A percentile compares a stretch with the other conserved stretches of the same genome.
Conservation (phyloP, 30 jellyfish, hydroid and myxozoan species). For the Cassiopea andromeda region DNA sequence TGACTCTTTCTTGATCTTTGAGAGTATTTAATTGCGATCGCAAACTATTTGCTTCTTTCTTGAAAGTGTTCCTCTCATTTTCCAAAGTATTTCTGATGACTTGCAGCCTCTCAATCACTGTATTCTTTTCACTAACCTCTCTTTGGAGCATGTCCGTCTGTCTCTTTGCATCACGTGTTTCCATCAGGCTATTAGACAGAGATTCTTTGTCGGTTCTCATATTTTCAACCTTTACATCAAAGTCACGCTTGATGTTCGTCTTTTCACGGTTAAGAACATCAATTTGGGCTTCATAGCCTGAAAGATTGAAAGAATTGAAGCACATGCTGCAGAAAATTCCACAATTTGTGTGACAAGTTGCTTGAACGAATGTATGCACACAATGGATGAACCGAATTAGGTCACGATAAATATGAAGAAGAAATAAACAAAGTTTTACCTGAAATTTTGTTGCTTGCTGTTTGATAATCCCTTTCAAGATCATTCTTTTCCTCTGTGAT, state of each 20-base stretch:
- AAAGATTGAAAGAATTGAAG: background rate
- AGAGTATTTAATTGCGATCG: slow-evolving; percentile 60
- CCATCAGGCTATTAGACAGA: slow-evolving; percentile 55
- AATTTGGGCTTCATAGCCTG: slow-evolving; percentile 80
- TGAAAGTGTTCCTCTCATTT: slow-evolving; percentile 86
- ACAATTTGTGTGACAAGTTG: too few relatives aligned
- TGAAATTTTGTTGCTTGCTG: slow-evolving; percentile 58
- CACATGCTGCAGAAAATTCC: too few relatives aligned
- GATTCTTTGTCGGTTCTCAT: slow-evolving; percentile 82
- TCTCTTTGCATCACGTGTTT: slow-evolving; percentile 69
- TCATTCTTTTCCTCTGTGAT: slow-evolving; percentile 74
- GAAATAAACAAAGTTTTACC: slow-evolving; percentile 5
- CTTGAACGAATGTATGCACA: too few relatives aligned
- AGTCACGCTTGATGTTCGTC: slow-evolving; percentile 72
- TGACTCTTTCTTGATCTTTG: slow-evolving; percentile 71
- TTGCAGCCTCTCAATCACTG: slow-evolving; percentile 88
- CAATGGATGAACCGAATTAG: too few relatives aligned
- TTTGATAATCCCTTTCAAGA: slow-evolving; percentile 82
- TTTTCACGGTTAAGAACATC: slow-evolving; percentile 76
- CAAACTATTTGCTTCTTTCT: slow-evolving; percentile 68
- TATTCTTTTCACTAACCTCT: slow-evolving; percentile 90
- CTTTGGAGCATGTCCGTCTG: slow-evolving; percentile 78
- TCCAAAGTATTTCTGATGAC: slow-evolving; percentile 83
- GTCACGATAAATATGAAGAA: too few relatives aligned
- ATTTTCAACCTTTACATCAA: slow-evolving; percentile 80